A percentile compares a stretch with the other conserved stretches of the same genome.
These are phyloP conservation scores for Rotaria macrura DNA, from an alignment of 2,888 invertebrate genomes.

Conservation along the genomic window DNA sequence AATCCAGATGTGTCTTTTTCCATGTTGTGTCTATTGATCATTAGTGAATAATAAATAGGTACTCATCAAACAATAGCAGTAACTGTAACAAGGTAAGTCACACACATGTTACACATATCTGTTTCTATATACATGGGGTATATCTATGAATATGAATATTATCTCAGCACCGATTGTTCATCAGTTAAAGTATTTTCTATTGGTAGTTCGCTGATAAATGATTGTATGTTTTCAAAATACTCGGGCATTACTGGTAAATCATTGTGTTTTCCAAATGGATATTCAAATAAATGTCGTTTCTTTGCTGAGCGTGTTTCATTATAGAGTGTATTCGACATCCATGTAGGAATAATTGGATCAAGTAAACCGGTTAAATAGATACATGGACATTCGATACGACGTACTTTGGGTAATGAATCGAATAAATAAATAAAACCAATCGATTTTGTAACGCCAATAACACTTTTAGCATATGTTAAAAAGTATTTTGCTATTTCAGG, in stretches of 20 bases:
- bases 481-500: constrained; percentile 79
- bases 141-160: background rate
- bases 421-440: background rate
- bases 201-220: background rate
- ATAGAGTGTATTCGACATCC: background rate
- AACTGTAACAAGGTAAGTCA: background rate
- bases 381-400: background rate
- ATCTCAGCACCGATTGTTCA: background rate
- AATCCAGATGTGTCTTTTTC: background rate
- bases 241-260: constrained; percentile 16
- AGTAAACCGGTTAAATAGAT: background rate
- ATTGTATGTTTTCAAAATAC: constrained; percentile 1
- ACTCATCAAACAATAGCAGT: background rate
- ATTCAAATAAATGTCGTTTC: background rate
- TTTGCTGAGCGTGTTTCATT: background rate
- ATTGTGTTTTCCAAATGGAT: background rate
- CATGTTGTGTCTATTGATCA: background rate
- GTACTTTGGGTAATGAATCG: constrained; percentile 3
- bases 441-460: background rate
- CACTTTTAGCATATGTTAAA: constrained; percentile 47
- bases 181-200: background rate
- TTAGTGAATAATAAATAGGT: background rate
- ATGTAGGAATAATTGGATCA: background rate
- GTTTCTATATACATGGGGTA: background rate
- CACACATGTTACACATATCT: background rate